Evolutionary conservation across 2,797 vertebrate genomes (phyloP), one percentile per base, ranked within the genome.

Genomic region (Anguilla anguilla): DNA sequence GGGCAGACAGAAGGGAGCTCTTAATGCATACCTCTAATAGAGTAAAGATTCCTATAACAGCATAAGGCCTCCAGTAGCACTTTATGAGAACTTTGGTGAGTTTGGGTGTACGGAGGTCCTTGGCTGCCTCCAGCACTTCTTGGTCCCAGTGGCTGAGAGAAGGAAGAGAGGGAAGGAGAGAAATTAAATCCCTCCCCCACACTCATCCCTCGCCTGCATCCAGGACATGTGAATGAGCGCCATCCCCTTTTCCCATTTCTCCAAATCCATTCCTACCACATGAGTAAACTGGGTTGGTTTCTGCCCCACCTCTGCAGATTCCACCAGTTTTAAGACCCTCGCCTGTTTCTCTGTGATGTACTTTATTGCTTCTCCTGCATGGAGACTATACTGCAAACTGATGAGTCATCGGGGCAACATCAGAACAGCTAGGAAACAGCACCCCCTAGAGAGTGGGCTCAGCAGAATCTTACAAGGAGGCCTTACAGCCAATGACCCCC

Each of bases 51-150:
- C 98, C 98, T 91, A 99, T 94, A 92, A 97, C 77, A 85, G 96
- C 88, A 79, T 98, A 99, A 0, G 97, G 90, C 88, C 96, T 99
- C 98, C 98, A 98, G 92, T 97, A 97, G 94, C 97, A 98, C 86
- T 92, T 95, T 77, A 99, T 95, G 90, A 99, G 96, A 57, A 95
- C 97, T 96, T 95, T 97, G 9, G 95, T 93, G 91, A 99, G 97
- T 61, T 93, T 95, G 0, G 98, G 98, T 0, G 51, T 39, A 88
- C 92, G 95, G 74, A 96, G 92, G 25, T 97, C 95, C 92, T 97
- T 97, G 92, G 95, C 89, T 0, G 97, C 97, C 91, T 90, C 95
- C 91, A 95, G 94, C 53, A 97, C 91, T 91, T 99, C 98, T 61
- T 91, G 92, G 86, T 99, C 97, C 98, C 98, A 99, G 91, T 94